A percentile compares a stretch with the other conserved stretches of the same genome.
phyloP scores from a whole-genome alignment of 2,888 invertebrate species.

The Leucophora obtusa region DNA sequence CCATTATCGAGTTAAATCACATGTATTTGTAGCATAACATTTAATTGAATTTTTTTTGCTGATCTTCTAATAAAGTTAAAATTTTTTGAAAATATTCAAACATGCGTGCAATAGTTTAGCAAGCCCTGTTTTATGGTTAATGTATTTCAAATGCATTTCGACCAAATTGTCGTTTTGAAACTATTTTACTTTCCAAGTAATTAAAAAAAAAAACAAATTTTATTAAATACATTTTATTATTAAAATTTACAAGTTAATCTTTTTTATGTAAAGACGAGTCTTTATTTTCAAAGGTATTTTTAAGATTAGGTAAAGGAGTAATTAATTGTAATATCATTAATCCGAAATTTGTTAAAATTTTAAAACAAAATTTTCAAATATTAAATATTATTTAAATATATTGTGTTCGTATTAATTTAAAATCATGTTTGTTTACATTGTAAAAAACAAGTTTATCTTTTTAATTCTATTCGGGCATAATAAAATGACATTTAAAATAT shows the following conservation, averaged over 20 bases:
- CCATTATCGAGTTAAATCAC: too few species aligned
- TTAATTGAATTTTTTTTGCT: too few species aligned
- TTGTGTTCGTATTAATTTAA: not conserved
- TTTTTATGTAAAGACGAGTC: not conserved
- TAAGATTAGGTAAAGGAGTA: not conserved
- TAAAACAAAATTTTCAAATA: constrained; percentile 3
- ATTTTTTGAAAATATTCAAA: too few species aligned
- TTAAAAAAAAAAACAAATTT: not conserved
- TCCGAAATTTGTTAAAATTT: constrained; percentile 6
- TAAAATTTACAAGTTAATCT: constrained; percentile 1
- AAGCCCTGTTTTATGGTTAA: too few species aligned
- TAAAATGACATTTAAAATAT: constrained; percentile 38
- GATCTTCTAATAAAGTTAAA: too few species aligned
- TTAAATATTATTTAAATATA: not conserved
- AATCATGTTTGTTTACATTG: not conserved
- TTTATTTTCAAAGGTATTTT: constrained; percentile 1
- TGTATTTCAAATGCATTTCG: too few species aligned
- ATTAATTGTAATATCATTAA: not conserved
- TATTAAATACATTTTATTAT: constrained; percentile 2
- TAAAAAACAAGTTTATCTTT: constrained; percentile 6
- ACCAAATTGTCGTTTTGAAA: too few species aligned
- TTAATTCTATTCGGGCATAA: not conserved
- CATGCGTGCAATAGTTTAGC: too few species aligned
- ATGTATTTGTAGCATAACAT: too few species aligned
- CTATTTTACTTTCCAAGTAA: too few species aligned